Base-by-base conservation (phyloP, 2,797 vertebrate species). In the Aplochiton taeniatus region DNA sequence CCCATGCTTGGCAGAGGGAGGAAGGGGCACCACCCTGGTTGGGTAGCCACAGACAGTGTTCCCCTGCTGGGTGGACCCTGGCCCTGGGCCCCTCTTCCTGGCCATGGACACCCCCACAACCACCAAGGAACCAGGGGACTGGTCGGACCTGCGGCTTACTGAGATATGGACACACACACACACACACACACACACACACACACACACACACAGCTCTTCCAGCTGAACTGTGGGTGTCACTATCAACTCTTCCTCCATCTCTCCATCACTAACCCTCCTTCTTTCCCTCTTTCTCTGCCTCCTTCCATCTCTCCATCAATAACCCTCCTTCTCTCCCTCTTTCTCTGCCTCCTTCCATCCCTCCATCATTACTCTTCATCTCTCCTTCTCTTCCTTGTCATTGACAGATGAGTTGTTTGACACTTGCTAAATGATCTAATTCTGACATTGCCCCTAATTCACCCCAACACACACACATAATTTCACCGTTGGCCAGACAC, bases 1-100 rank as follows among this genome's bases (percentile, higher is more conserved):
- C 68, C 81, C 65, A 75, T 10, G 61, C 43, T 13, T 68, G 76
- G 77, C 50, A 1, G 58, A 72, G 67, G 65, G 79, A 81, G 84
- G 77, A 85, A 83, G 78, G 72, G 81, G 78, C 68, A 69, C 85
- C 80, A 75, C 84, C 82, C 80, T 70, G 4, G 7, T 70, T 58
- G 62, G 68, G 65, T 19, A 48, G 58, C 79, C 79, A 74, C 80
- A 81, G 75, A 80, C 60, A 13, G 61, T 58, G 72, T 63, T 67
- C n/a, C 78, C 81, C 74, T 70, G 81, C 80, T 80, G 81, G 69
- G 74, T 70, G 57, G 60, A 14, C 4, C 56, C 41, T 12, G 69
- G 41, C 13, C 68, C 69, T 69, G 43, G 17, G 44, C 20, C 20
- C 63, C 44, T 19, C 61, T 65, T 61, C 67, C 56, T 18, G 13